Evolutionary conservation across 2,888 invertebrate genomes (phyloP), one percentile per base, ranked within the genome.

Genomic region (Meliscaeva auricollis): DNA sequence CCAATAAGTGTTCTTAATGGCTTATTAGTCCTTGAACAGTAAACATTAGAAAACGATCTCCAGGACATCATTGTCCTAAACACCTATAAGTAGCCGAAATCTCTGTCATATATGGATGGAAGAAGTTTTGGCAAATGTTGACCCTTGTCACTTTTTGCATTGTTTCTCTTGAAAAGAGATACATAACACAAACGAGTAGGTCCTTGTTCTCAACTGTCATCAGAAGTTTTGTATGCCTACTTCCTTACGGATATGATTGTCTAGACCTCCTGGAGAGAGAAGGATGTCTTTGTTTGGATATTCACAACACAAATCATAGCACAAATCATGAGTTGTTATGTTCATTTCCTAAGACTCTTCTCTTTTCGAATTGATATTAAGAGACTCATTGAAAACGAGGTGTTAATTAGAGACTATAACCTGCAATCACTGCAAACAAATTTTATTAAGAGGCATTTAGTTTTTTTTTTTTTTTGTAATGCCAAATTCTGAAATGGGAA

Each of bases 61-160:
- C 79, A 74, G 79, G 84, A 79, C 64, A 87, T 52, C 50, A 70
- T 66, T 84, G 78, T 87, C 83, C 88, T 89, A 88, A 89, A 87
- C 81, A 88, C 88, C 89, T 87, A 88, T 89, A 89, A 91, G 89
- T 90, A 90, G 89, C 88, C 68, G 77, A 70, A 87, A 79, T 80
- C 74, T 77, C 52, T 83, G 75, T 74, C 87, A 83, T 83, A 9
- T 9, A 9, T 83, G 72, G 88, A 88, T 74, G 88, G 88, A 87
- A 89, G 89, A 88, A 88, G 89, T 88, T 90, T 50, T 76, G 44
- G 44, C 76, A 58, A 66, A 54, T 73, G 20, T 17, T 64, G 66
- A 66, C 69, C 64, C 70, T 50, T 72, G 58, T 72, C 76, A 58
- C 58, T 44, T 72, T 66, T 58, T 52, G 22, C 32, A 48, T 50